Evolutionary conservation across 2,888 invertebrate species (phyloP), one percentile per base, ranked within the genome.

Genomic region (Lathronympha strigana): DNA sequence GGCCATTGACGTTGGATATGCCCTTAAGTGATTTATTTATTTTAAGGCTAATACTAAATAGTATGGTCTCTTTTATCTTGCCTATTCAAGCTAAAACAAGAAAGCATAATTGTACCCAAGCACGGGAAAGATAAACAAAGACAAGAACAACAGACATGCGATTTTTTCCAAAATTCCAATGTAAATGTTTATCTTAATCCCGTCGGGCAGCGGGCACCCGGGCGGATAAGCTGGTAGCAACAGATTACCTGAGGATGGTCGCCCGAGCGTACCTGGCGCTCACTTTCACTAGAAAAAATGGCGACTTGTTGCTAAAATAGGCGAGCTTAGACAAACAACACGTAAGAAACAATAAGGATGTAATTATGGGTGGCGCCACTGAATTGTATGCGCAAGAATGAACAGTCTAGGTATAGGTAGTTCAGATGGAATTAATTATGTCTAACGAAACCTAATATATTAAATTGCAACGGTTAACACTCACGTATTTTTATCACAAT

Each of bases 141-240:
- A 40, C 36, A 62, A 11, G 15, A 55, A 55, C 40, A 43, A 31
- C 17, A 40, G 38, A 43, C 43, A 19, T 28, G 54, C 63, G 43
- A 43, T 64, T 64, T 64, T 63, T 63, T 58, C 17, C 17, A n/a
- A 19, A 43, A 51, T 45, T 58, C 51, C 64, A 25, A 43, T 58
- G 50, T 31, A 43, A 63, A 64, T 64, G 58, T 64, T 64, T 64
- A 64, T 64, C 64, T 58, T 64, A 64, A 64, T 50, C 64, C 63
- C 17, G 55, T 55, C 63, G 8, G 21, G n/a, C 13, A 11, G 43
- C 4, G 54, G 1, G 47, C 19, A 38, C 8, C n/a, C 38, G 25
- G 11, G 49, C 54, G 47, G 6, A 1, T 49, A 17, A 38, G 54
- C 38, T 28, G 21, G 50, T 50, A 57, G 57, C 57, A 49, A 62